Evolutionary conservation across 2,113 vertebrate genomes (phyloP), one percentile per base, ranked within the genome.

Genomic region (Casuarius casuarius): DNA sequence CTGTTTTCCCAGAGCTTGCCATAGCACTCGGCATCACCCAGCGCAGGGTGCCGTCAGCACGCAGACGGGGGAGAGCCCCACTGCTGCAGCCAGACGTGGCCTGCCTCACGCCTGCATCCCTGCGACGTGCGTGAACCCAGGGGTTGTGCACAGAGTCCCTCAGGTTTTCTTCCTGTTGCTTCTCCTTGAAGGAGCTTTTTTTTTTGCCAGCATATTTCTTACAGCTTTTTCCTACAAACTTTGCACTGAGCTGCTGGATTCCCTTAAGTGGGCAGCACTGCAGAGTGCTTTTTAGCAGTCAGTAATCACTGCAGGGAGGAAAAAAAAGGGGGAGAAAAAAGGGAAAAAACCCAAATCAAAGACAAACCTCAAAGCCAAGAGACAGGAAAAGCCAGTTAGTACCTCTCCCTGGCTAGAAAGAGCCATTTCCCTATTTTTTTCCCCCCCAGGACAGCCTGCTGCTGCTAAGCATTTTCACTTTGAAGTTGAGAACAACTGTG

Each of bases 21-120:
- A 29, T 0, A 0, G 71, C 59, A 79, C 23, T 14, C 0, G 0
- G 58, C 65, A 87, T 31, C 0, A 1, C 72, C 23, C 0, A 0
- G 63, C 51, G 16, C 62, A 31, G 25, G 79, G 11, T 51, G 56
- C 12, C 3, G 28, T 4, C 82, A 59, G 73, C 12, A 44, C 23
- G 3, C 52, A 59, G 46, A 8, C 6, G 9, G 21, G 38, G 26
- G 7, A 63, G 44, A 80, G 63, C 28, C 72, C 5, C 16, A 12
- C 19, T 15, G 49, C 67, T 28, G 4, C 72, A 52, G 23, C n/a
- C 16, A 16, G 35, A 18, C n/a, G 38, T 12, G 51, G 17, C 59
- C n/a, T 33, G 59, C 54, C 61, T 46, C 10, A 22, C 21, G 62
- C 40, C 46, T 21, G 42, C 66, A 67, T 17, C 59, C 44, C 44